These are phyloP conservation scores for Nannospalax galili DNA, from an alignment of 2,113 vertebrate species.

Conservation along the genomic window DNA sequence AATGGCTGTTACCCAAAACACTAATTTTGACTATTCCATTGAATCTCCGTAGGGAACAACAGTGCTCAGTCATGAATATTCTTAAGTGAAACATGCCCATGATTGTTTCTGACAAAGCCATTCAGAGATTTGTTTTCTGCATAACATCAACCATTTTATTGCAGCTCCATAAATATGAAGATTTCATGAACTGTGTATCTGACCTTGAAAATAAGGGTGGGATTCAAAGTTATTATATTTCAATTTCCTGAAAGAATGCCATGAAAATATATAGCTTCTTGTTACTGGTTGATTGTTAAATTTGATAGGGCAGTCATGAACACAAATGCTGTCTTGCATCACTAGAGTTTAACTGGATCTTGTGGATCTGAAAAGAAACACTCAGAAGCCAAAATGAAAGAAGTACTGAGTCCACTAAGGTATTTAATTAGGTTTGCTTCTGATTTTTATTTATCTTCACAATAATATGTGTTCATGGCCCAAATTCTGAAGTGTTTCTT, in stretches of 20 bases:
- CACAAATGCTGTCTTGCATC: constrained; percentile 47
- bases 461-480: background rate
- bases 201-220: constrained; percentile 68
- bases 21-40: background rate
- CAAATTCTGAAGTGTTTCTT: background rate
- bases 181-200: constrained; percentile 59
- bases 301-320: constrained; percentile 66
- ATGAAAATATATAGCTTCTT: constrained; percentile 62
- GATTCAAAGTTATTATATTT: constrained; percentile 67
- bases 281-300: constrained; percentile 73
- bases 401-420: background rate
- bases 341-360: constrained; percentile 36
- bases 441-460: constrained; percentile 53
- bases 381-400: background rate
- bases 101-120: constrained; percentile 43
- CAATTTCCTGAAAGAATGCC: constrained; percentile 64
- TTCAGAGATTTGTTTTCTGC: constrained; percentile 15
- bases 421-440: constrained; percentile 35
- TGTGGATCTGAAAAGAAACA: constrained; percentile 6
- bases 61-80: background rate
- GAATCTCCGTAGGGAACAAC: background rate
- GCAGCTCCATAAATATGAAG: background rate
- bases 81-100: constrained; percentile 20
- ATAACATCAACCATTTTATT: constrained; percentile 49
- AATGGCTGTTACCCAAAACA: background rate